Percentiles rank a stretch among this genome's conserved stretches.
Evolutionary conservation across 2,113 vertebrate species (phyloP).

Genomic region (Amphilophus citrinellus): DNA sequence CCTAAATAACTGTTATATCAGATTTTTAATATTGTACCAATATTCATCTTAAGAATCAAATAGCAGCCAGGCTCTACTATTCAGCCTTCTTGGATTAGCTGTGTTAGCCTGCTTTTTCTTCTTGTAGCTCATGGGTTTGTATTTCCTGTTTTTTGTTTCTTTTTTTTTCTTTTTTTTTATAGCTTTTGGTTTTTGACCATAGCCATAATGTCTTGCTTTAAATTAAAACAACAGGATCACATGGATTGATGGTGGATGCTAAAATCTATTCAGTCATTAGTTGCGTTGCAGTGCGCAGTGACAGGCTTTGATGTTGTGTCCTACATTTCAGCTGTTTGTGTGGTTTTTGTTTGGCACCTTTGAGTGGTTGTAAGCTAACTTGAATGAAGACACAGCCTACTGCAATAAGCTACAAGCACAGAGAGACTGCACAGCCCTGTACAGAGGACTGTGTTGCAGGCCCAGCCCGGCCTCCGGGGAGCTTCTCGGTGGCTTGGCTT

Average conservation of each 20-base stretch:
- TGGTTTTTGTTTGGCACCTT: neutral
- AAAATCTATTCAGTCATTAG: no score
- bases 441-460: neutral
- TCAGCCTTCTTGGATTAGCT: slow-evolving; percentile 1
- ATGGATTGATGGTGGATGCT: neutral
- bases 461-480: neutral
- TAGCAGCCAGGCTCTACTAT: neutral
- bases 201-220: neutral
- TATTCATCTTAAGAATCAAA: neutral
- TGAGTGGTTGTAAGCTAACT: slow-evolving; percentile 4
- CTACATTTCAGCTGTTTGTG: neutral
- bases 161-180: no score
- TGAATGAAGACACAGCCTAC: neutral
- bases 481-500: neutral
- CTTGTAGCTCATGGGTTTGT: neutral
- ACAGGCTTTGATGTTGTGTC: neutral
- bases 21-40: neutral
- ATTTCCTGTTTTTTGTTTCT: neutral
- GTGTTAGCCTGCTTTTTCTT: neutral
- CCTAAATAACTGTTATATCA: neutral
- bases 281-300: neutral
- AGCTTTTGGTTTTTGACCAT: neutral
- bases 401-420: neutral
- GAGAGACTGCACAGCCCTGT: neutral
- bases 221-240: neutral